phyloP scores from a whole-genome alignment of 2,113 vertebrate species.

The Taxidea taxus region DNA sequence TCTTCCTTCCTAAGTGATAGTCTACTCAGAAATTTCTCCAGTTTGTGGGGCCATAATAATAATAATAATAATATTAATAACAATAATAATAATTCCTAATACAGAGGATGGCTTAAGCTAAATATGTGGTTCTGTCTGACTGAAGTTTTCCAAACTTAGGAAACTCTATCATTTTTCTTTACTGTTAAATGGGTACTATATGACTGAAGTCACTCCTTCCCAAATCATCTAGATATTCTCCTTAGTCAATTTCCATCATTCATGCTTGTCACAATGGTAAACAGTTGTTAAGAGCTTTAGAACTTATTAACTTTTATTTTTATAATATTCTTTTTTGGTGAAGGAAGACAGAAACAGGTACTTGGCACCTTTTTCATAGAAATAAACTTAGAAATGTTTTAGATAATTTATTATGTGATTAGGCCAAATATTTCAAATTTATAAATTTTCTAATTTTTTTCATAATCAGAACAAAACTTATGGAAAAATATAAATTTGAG shows the following conservation, averaged over 20 bases:
- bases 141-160: neutral
- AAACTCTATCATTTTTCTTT: neutral
- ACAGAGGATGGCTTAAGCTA: neutral
- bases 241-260: neutral
- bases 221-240: neutral
- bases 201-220: neutral
- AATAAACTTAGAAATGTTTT: neutral
- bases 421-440: neutral
- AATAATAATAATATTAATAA: neutral
- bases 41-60: neutral
- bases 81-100: neutral
- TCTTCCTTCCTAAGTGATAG: neutral
- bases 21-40: neutral
- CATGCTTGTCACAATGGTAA: neutral
- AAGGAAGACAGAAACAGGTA: neutral
- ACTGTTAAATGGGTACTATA: neutral
- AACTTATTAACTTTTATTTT: neutral
- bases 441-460: neutral
- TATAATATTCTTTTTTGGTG: neutral
- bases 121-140: neutral
- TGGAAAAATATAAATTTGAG: neutral
- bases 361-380: neutral
- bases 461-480: neutral
- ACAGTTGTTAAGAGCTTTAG: neutral
- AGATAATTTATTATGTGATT: neutral